Evolutionary conservation across 2,113 vertebrate genomes (phyloP), one percentile per base, ranked within the genome.

Genomic region (Thermophis baileyi): DNA sequence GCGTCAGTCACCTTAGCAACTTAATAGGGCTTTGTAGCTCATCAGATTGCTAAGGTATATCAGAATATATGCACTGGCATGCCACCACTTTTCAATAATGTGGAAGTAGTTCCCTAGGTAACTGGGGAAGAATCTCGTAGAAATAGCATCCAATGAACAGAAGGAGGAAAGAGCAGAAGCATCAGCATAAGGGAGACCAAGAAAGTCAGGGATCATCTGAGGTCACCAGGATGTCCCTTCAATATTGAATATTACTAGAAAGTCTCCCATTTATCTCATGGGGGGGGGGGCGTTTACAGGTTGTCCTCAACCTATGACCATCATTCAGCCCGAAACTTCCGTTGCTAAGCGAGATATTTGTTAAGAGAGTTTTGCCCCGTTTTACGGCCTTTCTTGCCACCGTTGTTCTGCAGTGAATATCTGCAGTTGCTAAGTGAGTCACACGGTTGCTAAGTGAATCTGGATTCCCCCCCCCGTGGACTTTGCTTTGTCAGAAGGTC

Each of bases 91-190:
- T n/a, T 50, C n/a, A 27, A 74, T 44, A 81, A 85, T 46, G 25
- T 20, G 54, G 9, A 85, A 91, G 24, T 46, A 20, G 90, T 91
- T 91, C 90, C 90, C 90, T 91, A 85, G 90, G 69, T 35, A 91
- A 91, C 90, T 25, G 54, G 9, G 54, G 54, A 91, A 4, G 51
- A 40, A 20, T 55, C 50, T 54, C 27, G 7, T 30, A 85, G 69
- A 85, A 91, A 91, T 27, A 53, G 50, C 50, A 46, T 30, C 74
- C 22, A 54, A 85, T 25, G 35, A 91, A 40, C 25, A 46, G 24
- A 16, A 85, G 90, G 46, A 54, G 25, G 8, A 57, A 27, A 57
- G 22, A 54, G 14, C 51, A 16, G 30, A 50, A 50, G 35, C 27
- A 49, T 54, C 6, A 9, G 22, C 2, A 57, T 44, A 90, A 49